A percentile compares a stretch with the other conserved stretches of the same genome.
Conservation (phyloP, 2,888 invertebrate genomes). For the Synanthedon vespiformis region DNA sequence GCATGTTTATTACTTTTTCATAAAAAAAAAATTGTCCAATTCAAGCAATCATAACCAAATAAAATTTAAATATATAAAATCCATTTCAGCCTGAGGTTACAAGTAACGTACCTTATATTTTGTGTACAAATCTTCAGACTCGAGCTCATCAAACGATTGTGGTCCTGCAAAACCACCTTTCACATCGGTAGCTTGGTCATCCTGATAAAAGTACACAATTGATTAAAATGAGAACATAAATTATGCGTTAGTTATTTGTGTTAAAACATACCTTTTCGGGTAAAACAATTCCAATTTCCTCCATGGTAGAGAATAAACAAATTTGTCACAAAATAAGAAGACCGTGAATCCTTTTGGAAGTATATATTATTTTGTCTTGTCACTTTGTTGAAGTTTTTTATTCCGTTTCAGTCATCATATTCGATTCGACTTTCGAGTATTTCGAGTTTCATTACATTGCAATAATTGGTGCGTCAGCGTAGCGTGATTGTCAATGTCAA, state of each 20-base stretch:
- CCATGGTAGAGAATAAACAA: constrained; percentile 65
- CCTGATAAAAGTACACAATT: constrained; percentile 46
- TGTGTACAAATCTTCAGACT: constrained; percentile 93
- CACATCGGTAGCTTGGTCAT: constrained; percentile 74
- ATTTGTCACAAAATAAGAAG: not conserved
- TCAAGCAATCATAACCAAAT: not conserved
- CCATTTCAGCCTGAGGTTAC: not conserved
- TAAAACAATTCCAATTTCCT: constrained; percentile 83
- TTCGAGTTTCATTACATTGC: too few relatives aligned
- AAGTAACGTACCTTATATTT: constrained; percentile 84
- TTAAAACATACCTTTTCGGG: constrained; percentile 78
- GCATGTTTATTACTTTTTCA: too few relatives aligned
- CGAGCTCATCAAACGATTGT: constrained; percentile 83
- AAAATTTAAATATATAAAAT: not conserved
- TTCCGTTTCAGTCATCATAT: too few relatives aligned
- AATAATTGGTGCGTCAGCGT: too few relatives aligned
- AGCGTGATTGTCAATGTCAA: too few relatives aligned
- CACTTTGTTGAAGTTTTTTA: too few relatives aligned
- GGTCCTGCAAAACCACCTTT: constrained; percentile 77
- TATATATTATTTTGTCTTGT: too few relatives aligned
- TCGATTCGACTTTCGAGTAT: too few relatives aligned
- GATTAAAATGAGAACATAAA: not conserved
- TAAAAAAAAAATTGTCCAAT: not conserved
- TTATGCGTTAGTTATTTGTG: not conserved
- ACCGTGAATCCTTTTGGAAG: too few relatives aligned